Evolutionary conservation across 2,113 vertebrate species (phyloP).

Genomic region (Melanerpes aurifrons): DNA sequence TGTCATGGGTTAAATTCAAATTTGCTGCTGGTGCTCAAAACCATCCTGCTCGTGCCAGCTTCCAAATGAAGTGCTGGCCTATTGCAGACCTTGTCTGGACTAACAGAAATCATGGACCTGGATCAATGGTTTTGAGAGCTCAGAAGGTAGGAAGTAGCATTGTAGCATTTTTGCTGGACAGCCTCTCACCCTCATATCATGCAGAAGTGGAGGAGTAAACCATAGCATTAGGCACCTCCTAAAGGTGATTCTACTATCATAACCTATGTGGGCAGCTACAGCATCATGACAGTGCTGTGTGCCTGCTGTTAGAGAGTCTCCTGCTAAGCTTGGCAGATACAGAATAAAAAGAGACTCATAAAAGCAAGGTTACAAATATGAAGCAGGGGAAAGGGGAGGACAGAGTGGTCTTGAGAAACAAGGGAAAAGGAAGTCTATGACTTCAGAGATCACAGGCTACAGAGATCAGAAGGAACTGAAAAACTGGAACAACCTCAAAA

Average conservation of each 20-base stretch:
- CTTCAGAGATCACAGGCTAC: neutral
- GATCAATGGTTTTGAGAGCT: neutral
- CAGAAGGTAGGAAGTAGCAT: neutral
- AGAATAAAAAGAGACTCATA: neutral
- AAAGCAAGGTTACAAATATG: neutral
- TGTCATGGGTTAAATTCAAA: too few relatives aligned
- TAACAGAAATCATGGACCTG: neutral
- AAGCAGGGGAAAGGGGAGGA: neutral
- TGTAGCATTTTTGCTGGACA: neutral
- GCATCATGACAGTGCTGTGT: rapidly evolving
- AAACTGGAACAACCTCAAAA: slow-evolving; percentile 21
- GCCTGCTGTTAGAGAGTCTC: neutral
- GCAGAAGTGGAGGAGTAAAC: neutral
- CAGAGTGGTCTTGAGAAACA: neutral
- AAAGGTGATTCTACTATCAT: neutral
- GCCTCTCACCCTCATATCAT: rapidly evolving
- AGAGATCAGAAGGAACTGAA: slow-evolving; percentile 26
- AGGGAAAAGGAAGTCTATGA: neutral
- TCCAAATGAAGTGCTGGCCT: neutral
- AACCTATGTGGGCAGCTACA: rapidly evolving
- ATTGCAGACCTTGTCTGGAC: rapidly evolving
- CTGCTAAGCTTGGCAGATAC: rapidly evolving
- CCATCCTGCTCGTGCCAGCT: too few relatives aligned
- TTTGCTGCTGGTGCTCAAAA: too few relatives aligned
- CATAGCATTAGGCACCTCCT: neutral